Evolutionary conservation across 2,888 invertebrate genomes (phyloP).

Genomic region (Theretra japonica): DNA sequence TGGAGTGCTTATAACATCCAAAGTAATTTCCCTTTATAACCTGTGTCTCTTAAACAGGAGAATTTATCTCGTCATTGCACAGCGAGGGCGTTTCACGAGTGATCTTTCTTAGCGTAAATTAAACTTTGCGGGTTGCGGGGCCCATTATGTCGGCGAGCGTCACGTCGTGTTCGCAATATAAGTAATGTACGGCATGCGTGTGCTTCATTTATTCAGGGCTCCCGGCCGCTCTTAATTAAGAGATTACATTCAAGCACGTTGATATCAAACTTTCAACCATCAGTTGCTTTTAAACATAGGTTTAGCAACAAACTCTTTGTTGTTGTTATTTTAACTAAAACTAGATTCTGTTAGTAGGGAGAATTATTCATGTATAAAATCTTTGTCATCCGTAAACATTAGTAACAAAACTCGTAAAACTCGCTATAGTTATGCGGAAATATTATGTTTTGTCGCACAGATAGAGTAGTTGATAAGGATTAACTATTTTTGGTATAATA

Average conservation of each 20-base stretch:
- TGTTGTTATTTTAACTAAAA: no score
- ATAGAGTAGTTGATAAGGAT: no score
- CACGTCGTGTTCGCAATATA: constrained; percentile 32
- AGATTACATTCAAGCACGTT: constrained; percentile 21
- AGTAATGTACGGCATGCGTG: constrained; percentile 26
- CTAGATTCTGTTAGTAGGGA: background rate
- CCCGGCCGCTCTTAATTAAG: constrained; percentile 28
- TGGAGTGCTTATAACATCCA: constrained; percentile 57
- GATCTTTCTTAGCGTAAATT: constrained; percentile 59
- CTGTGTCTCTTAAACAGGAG: constrained; percentile 49
- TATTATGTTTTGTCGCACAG: no score
- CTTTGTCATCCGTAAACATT: no score
- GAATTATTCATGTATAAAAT: no score
- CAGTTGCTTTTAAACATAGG: background rate
- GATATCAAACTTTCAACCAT: constrained; percentile 1
- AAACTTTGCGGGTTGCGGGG: constrained; percentile 53
- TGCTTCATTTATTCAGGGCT: constrained; percentile 28
- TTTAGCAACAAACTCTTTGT: no score
- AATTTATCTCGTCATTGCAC: constrained; percentile 61
- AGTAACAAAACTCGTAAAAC: no score
- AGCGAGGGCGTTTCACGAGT: constrained; percentile 42
- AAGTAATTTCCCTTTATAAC: constrained; percentile 55
- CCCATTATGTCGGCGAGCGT: constrained; percentile 40
- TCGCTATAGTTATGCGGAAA: no score
- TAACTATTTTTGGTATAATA: no score